Evolutionary conservation across 2,797 vertebrate genomes (phyloP).

Genomic region (Philypnodon macrostomus): DNA sequence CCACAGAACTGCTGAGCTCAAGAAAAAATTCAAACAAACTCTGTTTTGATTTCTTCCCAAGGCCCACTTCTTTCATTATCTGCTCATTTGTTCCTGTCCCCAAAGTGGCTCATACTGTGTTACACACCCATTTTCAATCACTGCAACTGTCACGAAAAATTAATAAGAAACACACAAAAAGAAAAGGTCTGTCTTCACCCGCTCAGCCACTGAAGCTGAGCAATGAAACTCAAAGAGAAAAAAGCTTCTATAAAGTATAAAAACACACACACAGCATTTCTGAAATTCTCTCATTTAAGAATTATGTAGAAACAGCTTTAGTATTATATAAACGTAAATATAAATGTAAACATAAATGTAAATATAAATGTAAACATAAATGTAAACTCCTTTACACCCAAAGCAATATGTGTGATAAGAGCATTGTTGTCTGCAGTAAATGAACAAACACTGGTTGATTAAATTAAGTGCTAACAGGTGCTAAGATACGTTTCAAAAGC

Average conservation of each 20-base stretch:
- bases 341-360: too few species aligned
- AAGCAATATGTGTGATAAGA: too few species aligned
- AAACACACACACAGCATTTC: too few species aligned
- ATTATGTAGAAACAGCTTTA: too few species aligned
- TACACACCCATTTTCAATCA: conserved; percentile 52
- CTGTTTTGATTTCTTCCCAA: conserved; percentile 63
- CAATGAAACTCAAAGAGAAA: conserved; percentile 23
- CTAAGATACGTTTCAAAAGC: too few species aligned
- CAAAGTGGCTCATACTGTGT: conserved; percentile 40
- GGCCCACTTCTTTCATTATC: conserved; percentile 67
- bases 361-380: too few species aligned
- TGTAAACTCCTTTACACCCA: too few species aligned
- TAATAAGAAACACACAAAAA: conserved; percentile 25
- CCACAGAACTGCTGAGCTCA: conserved; percentile 62
- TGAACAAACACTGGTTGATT: too few species aligned
- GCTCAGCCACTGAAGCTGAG: conserved; percentile 11
- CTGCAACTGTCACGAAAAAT: conserved; percentile 49
- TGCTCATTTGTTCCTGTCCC: conserved; percentile 67
- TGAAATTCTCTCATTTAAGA: too few species aligned
- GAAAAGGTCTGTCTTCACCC: conserved; percentile 19
- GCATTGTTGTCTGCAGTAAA: too few species aligned
- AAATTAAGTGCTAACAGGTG: too few species aligned
- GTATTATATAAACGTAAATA: too few species aligned
- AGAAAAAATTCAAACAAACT: conserved; percentile 58
- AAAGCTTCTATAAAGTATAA: conserved; percentile 2